Evolutionary conservation across 2,113 vertebrate genomes (phyloP).

Genomic region (Xiphias gladius): DNA sequence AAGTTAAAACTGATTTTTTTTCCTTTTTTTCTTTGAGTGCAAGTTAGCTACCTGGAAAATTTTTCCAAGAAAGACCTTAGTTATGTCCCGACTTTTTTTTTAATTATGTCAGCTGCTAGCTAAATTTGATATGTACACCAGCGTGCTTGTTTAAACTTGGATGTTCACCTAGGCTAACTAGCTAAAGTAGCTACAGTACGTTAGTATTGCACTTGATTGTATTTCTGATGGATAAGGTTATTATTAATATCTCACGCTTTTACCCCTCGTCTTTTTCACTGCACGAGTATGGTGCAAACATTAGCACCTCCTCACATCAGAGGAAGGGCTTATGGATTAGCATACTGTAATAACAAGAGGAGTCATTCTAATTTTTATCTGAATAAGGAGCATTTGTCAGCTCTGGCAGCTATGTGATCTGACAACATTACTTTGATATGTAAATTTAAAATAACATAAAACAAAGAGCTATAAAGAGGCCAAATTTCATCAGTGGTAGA

Average conservation of each 20-base stretch:
- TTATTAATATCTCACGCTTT: background rate
- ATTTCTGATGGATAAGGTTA: background rate
- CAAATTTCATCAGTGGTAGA: background rate
- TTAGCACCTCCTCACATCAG: background rate
- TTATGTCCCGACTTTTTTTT: background rate
- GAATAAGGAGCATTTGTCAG: background rate
- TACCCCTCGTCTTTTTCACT: background rate
- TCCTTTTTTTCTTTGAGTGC: background rate
- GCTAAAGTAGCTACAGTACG: background rate
- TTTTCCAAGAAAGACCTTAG: background rate
- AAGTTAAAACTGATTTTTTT: background rate
- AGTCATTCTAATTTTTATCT: background rate
- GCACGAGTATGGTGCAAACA: background rate
- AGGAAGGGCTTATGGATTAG: background rate
- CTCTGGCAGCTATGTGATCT: background rate
- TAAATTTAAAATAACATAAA: background rate
- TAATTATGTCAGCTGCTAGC: background rate
- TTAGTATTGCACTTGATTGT: background rate
- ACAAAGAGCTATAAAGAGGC: background rate
- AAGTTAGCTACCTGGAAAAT: background rate
- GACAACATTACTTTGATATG: background rate
- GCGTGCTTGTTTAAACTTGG: background rate
- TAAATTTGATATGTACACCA: background rate
- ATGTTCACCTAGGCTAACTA: background rate
- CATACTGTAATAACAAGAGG: background rate